phyloP scores from a whole-genome alignment of 2,797 vertebrate genomes.

The Acanthornis magna region DNA sequence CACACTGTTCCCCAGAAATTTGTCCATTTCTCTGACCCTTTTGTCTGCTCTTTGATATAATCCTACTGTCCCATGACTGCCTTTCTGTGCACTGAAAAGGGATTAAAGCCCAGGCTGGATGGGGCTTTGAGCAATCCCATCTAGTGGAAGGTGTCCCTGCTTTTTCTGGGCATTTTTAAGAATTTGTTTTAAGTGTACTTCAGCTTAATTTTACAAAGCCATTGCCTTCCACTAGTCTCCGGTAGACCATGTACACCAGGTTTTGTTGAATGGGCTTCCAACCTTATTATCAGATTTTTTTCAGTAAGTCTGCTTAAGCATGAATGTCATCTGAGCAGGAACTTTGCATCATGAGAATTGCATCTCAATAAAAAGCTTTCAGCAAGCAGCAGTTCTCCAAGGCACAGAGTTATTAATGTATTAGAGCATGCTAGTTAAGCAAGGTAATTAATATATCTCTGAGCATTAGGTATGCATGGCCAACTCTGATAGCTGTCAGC shows the following conservation, averaged over 20 bases:
- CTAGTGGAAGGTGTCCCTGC: neutral
- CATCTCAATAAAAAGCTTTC: slow-evolving; percentile 29
- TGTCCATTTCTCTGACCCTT: neutral
- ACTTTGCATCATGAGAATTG: neutral
- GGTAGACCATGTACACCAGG: neutral
- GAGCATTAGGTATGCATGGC: slow-evolving; percentile 61
- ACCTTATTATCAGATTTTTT: neutral
- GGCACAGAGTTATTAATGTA: slow-evolving; percentile 41
- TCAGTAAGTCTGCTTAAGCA: neutral
- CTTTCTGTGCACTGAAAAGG: neutral
- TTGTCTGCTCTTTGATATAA: neutral
- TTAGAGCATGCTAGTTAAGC: slow-evolving; percentile 39
- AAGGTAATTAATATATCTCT: slow-evolving; percentile 69
- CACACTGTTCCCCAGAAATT: accelerated
- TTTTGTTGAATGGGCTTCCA: neutral
- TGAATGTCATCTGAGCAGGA: neutral
- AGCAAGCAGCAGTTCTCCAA: slow-evolving; percentile 22
- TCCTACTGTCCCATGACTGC: neutral
- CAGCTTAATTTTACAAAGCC: neutral
- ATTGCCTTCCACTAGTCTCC: neutral
- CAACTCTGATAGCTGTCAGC: slow-evolving; percentile 52
- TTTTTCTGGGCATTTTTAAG: neutral
- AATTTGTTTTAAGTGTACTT: neutral
- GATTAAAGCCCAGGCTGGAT: neutral
- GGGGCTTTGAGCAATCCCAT: neutral